Evolutionary conservation across 2,113 vertebrate species (phyloP).

Genomic region (Phyllostomus hastatus): DNA sequence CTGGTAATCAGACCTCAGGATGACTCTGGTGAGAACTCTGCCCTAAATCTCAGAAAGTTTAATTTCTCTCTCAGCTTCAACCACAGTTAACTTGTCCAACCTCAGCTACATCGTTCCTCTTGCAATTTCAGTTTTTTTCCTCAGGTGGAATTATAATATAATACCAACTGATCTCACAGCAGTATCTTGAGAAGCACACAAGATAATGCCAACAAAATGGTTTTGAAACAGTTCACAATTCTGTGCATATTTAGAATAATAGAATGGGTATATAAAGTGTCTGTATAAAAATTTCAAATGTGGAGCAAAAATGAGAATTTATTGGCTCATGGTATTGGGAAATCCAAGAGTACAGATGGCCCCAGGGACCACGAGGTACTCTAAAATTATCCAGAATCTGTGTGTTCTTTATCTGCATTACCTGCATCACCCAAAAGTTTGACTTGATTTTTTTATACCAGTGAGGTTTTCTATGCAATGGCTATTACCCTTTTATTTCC

Average conservation of each 20-base stretch:
- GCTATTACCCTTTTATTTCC: neutral
- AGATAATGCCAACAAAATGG: neutral
- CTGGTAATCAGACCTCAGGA: neutral
- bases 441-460: neutral
- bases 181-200: neutral
- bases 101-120: neutral
- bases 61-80: neutral
- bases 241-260: neutral
- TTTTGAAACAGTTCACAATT: neutral
- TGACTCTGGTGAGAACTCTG: neutral
- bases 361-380: neutral
- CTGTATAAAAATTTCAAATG: neutral
- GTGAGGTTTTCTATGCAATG: neutral
- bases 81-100: neutral
- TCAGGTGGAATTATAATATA: neutral
- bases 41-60: neutral
- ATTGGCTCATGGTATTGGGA: neutral
- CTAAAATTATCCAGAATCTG: neutral
- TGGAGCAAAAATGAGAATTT: slow-evolving; percentile 12
- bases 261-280: neutral
- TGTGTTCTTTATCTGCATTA: neutral
- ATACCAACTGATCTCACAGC: neutral
- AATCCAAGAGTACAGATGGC: neutral
- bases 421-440: neutral
- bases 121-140: neutral